Base-by-base conservation (phyloP, 1,140 invertebrate species). In the Hesperophylax magnus region DNA sequence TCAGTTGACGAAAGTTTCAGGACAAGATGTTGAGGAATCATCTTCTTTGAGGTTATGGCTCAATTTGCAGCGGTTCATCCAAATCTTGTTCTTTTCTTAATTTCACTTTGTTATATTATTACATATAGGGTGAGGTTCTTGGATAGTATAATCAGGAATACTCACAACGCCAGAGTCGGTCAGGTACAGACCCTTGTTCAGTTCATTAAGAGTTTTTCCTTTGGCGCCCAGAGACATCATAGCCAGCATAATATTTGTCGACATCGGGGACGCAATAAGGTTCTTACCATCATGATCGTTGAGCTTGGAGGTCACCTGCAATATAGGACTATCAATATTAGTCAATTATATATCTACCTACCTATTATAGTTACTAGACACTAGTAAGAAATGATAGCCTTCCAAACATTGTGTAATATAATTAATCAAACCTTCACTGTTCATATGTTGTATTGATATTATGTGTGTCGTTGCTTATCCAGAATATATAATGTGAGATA, bases 251-350 rank as follows among this genome's bases (percentile, higher is more conserved):
- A 90, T 89, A 39, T 92, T 85, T 34, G 92, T 86, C 56, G 92
- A 93, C 54, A 92, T 87, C 4, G 93, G 91, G 3, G 93, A 94
- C 82, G 89, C 89, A 56, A 93, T 86, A 2, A 93, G 76, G 85
- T 93, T 94, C 39, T 87, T 78, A 27, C 85, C 74, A 2, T 86
- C 85, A n/a, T 79, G 84, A 11, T 27, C 7, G 18, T 65, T 58
- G 56, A 2, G 0, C 0, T 58, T 1, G 7, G 56, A 6, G 56
- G n/a, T 58, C 1, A 2, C 56, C 56, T 58, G 56, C n/a, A 2
- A 58, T 22, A 20, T 20, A 47, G 14, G 14, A 11, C 0, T 14
- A 47, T 3, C 9, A 14, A 1, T 14, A 47, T 47, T 47, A 47
- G 34, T 8, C 34, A 39, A 2, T 0, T 1, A 47, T 14, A 47